Conservation (phyloP, 1,140 invertebrate species). For the Trachelipus rathkii region DNA sequence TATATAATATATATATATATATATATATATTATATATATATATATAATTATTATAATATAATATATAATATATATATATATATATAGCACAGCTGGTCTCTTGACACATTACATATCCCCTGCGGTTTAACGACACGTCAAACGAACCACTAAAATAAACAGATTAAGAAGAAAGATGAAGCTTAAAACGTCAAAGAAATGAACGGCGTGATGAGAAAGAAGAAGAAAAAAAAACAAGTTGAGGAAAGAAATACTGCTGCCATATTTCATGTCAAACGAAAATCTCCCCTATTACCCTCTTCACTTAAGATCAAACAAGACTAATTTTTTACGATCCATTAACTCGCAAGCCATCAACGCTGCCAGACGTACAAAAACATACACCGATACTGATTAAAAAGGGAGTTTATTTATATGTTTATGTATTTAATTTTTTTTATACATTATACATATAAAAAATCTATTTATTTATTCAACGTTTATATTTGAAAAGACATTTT, state of each 20-base stretch:
- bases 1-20: no score
- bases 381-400: constrained; percentile 10
- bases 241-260: constrained; percentile 25
- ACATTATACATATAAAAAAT: no score
- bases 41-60: not conserved
- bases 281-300: constrained; percentile 30
- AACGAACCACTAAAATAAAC: not conserved
- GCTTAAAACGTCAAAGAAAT: not conserved
- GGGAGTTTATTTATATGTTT: constrained; percentile 8
- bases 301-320: constrained; percentile 35
- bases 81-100: not conserved
- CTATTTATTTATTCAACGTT: no score
- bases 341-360: constrained; percentile 27
- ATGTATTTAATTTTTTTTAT: no score
- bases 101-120: not conserved
- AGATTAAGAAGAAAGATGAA: not conserved
- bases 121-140: constrained; percentile 5
- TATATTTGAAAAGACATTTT: no score
- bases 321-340: constrained; percentile 37
- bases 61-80: not conserved
- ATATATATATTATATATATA: no score
- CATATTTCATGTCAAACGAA: constrained; percentile 35
- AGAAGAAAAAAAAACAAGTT: not conserved
- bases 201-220: not conserved
- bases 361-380: constrained; percentile 28